Evolutionary conservation across 2,888 invertebrate species (phyloP), one percentile per base, ranked within the genome.

Genomic region (Ceramica pisi): DNA sequence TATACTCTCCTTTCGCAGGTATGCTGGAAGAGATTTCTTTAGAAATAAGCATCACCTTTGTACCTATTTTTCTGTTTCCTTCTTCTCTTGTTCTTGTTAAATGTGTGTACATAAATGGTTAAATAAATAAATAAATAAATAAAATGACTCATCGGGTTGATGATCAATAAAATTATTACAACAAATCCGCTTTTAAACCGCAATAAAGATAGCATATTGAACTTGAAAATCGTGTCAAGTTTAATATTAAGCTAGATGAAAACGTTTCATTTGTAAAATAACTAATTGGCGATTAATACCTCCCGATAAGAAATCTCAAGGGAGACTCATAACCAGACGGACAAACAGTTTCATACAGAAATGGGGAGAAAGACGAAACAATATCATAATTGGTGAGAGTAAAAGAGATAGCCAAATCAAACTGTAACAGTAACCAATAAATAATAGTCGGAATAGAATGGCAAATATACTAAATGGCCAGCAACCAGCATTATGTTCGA

Each of bases 151-250:
- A 75, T 44, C 21, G 19, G 0, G 16, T 55, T 10, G n/a, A 59
- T 26, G n/a, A 59, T 26, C 38, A 26, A 50, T n/a, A n/a, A n/a
- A n/a, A n/a, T 8, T 16, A 12, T 31, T 41, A n/a, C 48, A 3
- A 23, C 26, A 23, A 23, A 53, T n/a, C 26, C 59, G 69, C 48
- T 78, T 74, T 69, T 70, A 60, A 31, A 60, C 73, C 14, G 6
- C 35, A 16, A 53, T 14, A 46, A 12, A 38, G 73, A 74, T 74
- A 78, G 48, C 67, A 21, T 57, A 44, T 35, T 44, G 68, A 67
- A 50, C 78, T 55, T 26, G 31, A 59, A 48, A 48, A 55, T 60
- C 4, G 19, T 74, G 48, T 74, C 70, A 35, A 60, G 70, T 78
- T 77, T 46, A 68, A 23, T 31, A 35, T 51, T 31, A 65, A 31